phyloP scores from a whole-genome alignment of 2,113 vertebrate species.

The Coreoperca whiteheadi region DNA sequence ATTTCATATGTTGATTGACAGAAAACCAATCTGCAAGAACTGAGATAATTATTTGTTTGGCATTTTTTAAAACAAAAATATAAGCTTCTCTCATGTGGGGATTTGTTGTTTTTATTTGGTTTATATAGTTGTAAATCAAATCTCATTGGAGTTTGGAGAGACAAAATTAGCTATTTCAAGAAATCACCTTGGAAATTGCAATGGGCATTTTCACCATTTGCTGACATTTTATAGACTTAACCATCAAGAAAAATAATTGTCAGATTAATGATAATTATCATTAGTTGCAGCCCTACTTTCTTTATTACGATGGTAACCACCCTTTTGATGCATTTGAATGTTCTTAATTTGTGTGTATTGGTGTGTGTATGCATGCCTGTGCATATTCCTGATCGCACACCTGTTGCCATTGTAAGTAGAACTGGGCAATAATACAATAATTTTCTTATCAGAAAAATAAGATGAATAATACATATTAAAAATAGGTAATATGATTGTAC shows the following conservation, averaged over 20 bases:
- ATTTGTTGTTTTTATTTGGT: background rate
- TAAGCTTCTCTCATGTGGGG: background rate
- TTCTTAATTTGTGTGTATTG: background rate
- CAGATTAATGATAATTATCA: background rate
- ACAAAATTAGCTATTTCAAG: slow-evolving; percentile 2
- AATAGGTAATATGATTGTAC: background rate
- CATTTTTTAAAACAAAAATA: background rate
- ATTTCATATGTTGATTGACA: background rate
- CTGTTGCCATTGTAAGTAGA: background rate
- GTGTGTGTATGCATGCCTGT: background rate
- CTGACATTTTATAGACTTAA: background rate
- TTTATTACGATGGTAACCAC: background rate
- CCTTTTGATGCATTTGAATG: background rate
- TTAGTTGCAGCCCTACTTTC: background rate
- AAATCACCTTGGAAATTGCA: background rate
- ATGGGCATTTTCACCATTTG: background rate
- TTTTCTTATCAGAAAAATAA: background rate
- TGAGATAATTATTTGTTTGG: background rate
- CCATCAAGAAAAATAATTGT: background rate
- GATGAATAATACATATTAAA: background rate
- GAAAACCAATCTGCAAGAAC: background rate
- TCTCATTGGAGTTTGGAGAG: background rate
- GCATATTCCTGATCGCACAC: background rate
- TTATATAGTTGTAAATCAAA: background rate
- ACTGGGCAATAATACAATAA: background rate